Evolutionary conservation across 2,888 invertebrate species (phyloP), one percentile per base, ranked within the genome.

Genomic region (Polietes domitor): DNA sequence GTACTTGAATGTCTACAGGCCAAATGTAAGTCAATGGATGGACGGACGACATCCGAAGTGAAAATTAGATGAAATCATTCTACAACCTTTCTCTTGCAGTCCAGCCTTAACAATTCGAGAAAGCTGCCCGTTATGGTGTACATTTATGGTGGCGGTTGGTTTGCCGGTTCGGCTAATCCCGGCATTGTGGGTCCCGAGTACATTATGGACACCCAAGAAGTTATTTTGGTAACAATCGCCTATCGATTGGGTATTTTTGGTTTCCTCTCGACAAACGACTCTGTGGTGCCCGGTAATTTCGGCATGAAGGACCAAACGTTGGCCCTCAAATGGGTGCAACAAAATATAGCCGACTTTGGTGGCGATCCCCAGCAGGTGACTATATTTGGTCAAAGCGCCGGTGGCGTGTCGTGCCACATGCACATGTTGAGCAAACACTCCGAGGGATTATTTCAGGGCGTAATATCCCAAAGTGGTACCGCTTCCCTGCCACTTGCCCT

Each of bases 1-100:
- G 7, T 93, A 93, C 80, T 85, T 94, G 15, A 94, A 94, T 87
- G 91, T 94, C 0, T 93, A 93, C 85, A 91, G 92, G 1, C 93
- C 93, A 15, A 82, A 72, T 74, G 89, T 89, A 74, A 87, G 87
- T 83, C 41, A 3, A 5, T 0, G 4, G n/a, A n/a, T n/a, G n/a
- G n/a, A n/a, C 17, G 37, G 19, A 43, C 19, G 12, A 4, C n/a
- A 68, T 41, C 1, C 2, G n/a, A 41, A 68, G 10, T 68, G 15
- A n/a, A 2, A 26, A 6, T 0, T 4, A 9, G 28, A 17, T 65
- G 41, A 9, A 65, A 65, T 1, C n/a, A n/a, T 41, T 24, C 43
- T 21, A 6, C 4, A 1, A 21, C 12, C 4, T 21, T 55, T 55
- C 9, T 4, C 2, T 21, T 55, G 9, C 7, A 19, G 26, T 28